Base-by-base conservation (phyloP, 2,797 vertebrate genomes). In the Gymnodraco acuticeps region DNA sequence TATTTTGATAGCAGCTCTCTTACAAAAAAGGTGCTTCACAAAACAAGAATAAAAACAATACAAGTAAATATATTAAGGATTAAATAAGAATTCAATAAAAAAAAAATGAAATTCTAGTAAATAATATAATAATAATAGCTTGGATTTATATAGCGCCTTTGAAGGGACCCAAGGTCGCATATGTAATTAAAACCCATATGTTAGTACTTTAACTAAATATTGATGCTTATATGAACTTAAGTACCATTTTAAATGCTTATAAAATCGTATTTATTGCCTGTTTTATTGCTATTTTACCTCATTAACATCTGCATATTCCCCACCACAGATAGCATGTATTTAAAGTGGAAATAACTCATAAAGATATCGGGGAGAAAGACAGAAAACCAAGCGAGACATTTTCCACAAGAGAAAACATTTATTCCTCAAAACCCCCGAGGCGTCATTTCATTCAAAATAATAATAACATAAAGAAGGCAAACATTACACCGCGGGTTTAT, bases 341-440 rank as follows among this genome's bases (percentile, higher is more conserved):
- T 53, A 5, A 54, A 42, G 14, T 71, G 2, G 0, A 38, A 73
- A 41, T 58, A 15, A 68, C 38, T 51, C 4, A 65, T 33, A 38
- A 23, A 23, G 20, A 23, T 23, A 23, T 23, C 23, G 20, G 20
- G 2, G 2, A 2, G 20, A 42, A 3, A 1, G 70, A 13, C 9
- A 15, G 11, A 20, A 17, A 59, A 47, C 65, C 17, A 43, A 11
- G 17, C 1, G 1, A 33, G 66, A 53, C 16, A 1, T 31, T 41
- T 64, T 87, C 85, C 88, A 81, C 78, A 87, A 89, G 85, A 81
- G 58, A 90, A 87, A 85, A 48, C 19, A 77, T 94, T 93, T 94
- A 94, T 93, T 93, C 60, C 75, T 93, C 77, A 87, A 93, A 94
- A 92, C 64, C 73, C 71, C 84, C 10, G 50, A 84, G 88, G 83